Conservation (phyloP, 2,797 vertebrate species). For the Melopsittacus undulatus region DNA sequence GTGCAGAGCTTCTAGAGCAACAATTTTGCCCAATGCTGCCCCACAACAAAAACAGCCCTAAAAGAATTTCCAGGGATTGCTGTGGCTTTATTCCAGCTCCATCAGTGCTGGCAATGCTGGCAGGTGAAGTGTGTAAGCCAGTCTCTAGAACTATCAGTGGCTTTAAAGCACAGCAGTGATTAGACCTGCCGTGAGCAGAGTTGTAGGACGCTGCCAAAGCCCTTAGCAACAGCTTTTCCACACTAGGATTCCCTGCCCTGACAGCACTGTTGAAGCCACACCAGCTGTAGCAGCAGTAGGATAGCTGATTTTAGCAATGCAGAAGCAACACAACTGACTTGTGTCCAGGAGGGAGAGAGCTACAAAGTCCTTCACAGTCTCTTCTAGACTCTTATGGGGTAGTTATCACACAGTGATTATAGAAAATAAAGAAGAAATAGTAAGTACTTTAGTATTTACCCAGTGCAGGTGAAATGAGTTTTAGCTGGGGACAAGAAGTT, state of each 20-base stretch:
- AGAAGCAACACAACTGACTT: neutral
- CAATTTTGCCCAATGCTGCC: neutral
- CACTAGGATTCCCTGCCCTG: neutral
- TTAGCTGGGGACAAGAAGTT: neutral
- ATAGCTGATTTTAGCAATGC: neutral
- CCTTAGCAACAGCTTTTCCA: constrained; percentile 20
- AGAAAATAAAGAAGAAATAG: neutral
- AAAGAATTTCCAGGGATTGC: neutral
- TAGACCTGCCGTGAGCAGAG: constrained; percentile 1
- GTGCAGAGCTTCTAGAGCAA: neutral
- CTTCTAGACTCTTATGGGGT: neutral
- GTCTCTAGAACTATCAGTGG: neutral
- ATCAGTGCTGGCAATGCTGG: neutral
- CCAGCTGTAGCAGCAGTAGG: neutral
- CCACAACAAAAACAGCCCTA: neutral
- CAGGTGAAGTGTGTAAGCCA: neutral
- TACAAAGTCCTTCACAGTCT: neutral
- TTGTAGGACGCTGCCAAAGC: neutral
- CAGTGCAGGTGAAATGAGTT: neutral
- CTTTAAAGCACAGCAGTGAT: constrained; percentile 10
- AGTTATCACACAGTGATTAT: neutral
- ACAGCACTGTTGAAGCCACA: neutral
- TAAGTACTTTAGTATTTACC: neutral
- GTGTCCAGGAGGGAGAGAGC: neutral
- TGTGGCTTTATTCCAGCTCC: neutral